A percentile compares a stretch with the other conserved stretches of the same genome.
Evolutionary conservation across 2,888 invertebrate species (phyloP).

Genomic region (Athalia rosae): DNA sequence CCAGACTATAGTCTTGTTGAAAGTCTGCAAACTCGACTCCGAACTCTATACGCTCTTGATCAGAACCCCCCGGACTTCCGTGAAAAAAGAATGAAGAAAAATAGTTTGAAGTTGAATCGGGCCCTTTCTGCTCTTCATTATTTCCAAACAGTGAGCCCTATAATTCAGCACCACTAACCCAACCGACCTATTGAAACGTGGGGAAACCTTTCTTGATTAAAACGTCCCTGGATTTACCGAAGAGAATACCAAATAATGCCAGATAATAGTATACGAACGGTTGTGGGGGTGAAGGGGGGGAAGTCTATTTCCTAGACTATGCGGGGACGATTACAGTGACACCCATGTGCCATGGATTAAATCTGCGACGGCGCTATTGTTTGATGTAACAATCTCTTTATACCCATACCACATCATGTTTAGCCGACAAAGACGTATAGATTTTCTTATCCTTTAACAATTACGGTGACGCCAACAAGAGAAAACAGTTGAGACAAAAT

Average conservation of each 20-base stretch:
- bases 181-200: constrained; percentile 1
- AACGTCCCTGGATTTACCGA: constrained; percentile 1
- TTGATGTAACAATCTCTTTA: background rate
- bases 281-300: background rate
- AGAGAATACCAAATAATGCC: constrained; percentile 18
- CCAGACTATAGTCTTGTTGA: background rate
- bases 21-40: constrained; percentile 28
- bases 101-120: constrained; percentile 21
- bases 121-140: constrained; percentile 12
- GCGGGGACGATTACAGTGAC: background rate
- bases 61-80: background rate
- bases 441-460: constrained; percentile 11
- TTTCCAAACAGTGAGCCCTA: constrained; percentile 16
- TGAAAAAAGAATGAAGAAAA: too few relatives aligned
- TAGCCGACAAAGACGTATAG: background rate
- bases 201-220: constrained; percentile 16
- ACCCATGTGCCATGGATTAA: constrained; percentile 22
- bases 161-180: background rate
- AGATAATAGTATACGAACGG: background rate
- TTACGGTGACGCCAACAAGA: background rate
- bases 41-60: background rate
- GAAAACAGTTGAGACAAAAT: too few relatives aligned
- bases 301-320: constrained; percentile 18
- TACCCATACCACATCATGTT: background rate
- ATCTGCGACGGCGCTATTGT: constrained; percentile 1